Conservation (phyloP, 2,113 vertebrate species). For the Serinus canaria region DNA sequence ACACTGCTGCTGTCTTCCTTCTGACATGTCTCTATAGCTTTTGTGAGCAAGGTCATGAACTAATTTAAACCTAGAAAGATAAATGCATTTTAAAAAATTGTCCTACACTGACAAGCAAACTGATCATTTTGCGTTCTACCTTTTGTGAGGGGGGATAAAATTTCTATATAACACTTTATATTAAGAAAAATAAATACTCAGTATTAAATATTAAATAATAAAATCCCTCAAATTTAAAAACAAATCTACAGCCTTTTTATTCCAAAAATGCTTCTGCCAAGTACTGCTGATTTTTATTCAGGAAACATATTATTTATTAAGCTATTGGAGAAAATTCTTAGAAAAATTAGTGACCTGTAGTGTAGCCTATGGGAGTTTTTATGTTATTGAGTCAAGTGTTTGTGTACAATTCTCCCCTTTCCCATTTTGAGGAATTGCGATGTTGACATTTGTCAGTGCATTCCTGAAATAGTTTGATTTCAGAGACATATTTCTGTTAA, state of each 20-base stretch:
- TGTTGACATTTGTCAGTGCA: background rate
- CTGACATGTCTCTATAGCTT: conserved; percentile 25
- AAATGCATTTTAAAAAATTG: conserved; percentile 53
- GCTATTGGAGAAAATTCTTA: background rate
- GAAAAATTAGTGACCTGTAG: background rate
- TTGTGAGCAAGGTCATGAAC: conserved; percentile 30
- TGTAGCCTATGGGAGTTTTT: background rate
- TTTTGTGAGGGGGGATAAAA: conserved; percentile 28
- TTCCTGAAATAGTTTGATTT: background rate
- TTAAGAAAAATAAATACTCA: conserved; percentile 20
- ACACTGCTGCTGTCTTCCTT: conserved; percentile 25
- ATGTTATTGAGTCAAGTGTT: background rate
- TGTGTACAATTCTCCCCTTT: fast-evolving
- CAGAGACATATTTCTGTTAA: background rate
- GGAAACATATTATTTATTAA: background rate
- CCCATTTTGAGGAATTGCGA: background rate
- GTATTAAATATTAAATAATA: conserved; percentile 43
- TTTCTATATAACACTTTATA: conserved; percentile 28
- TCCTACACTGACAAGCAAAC: conserved; percentile 26
- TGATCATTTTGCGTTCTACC: conserved; percentile 6
- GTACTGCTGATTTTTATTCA: conserved; percentile 17
- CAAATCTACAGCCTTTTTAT: conserved; percentile 27
- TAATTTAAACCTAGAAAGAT: conserved; percentile 50
- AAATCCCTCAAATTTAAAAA: conserved; percentile 51
- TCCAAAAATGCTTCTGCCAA: conserved; percentile 42